A percentile compares a stretch with the other conserved stretches of the same genome.
Evolutionary conservation across 1,140 invertebrate genomes (phyloP).

Genomic region (Drosophila nigrodunni): DNA sequence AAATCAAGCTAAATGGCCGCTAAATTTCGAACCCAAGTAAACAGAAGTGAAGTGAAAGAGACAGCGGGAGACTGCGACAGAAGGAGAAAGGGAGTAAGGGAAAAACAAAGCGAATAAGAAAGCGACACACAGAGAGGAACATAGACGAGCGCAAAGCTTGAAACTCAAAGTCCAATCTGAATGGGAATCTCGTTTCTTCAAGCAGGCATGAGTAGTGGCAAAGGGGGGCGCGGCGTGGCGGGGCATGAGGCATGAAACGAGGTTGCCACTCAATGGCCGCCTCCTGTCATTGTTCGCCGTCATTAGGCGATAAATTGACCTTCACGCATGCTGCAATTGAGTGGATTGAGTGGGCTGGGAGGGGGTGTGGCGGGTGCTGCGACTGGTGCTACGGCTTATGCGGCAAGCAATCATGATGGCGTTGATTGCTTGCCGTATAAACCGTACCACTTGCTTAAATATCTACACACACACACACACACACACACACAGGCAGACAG

Average conservation of each 20-base stretch:
- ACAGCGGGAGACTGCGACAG: neutral
- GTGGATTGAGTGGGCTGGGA: neutral
- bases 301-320: slow-evolving; percentile 81
- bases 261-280: slow-evolving; percentile 10
- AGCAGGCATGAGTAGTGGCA: neutral
- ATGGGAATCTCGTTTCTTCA: slow-evolving; percentile 21
- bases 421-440: slow-evolving; percentile 71
- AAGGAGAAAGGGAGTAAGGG: neutral
- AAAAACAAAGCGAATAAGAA: neutral
- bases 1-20: slow-evolving; percentile 67
- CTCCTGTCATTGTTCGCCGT: slow-evolving; percentile 63
- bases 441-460: slow-evolving; percentile 51
- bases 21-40: slow-evolving; percentile 45
- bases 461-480: slow-evolving; percentile 17
- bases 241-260: slow-evolving; percentile 15
- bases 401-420: slow-evolving; percentile 14
- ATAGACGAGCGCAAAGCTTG: slow-evolving; percentile 1
- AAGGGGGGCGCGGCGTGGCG: neutral
- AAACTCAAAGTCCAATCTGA: slow-evolving; percentile 12
- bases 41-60: neutral
- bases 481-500: slow-evolving; percentile 24
- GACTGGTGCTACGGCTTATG: neutral
- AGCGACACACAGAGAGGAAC: too few species aligned
- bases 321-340: slow-evolving; percentile 61
- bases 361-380: neutral